These are phyloP conservation scores for Molossus alvarezi DNA, from an alignment of 2,797 vertebrate genomes.

Conservation along the genomic window DNA sequence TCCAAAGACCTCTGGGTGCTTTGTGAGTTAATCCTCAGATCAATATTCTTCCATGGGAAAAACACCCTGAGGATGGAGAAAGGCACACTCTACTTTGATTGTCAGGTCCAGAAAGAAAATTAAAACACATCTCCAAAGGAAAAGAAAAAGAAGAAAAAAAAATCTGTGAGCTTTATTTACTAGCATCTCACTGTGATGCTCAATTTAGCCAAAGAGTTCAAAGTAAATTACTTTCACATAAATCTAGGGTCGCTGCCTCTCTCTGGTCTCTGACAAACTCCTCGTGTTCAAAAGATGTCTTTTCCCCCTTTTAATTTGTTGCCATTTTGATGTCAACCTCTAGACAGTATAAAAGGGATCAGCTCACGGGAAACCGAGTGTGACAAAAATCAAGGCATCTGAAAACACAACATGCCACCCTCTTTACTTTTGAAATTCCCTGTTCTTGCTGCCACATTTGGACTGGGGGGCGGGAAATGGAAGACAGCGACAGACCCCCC, in stretches of 20 bases:
- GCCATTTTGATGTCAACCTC: constrained; percentile 86
- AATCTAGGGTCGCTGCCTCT: constrained; percentile 64
- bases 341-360: constrained; percentile 83
- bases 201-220: constrained; percentile 80
- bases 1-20: background rate
- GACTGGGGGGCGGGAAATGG: constrained; percentile 34
- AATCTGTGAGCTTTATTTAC: constrained; percentile 67
- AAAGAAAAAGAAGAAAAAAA: constrained; percentile 25
- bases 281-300: constrained; percentile 85
- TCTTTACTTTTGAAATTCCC: constrained; percentile 77
- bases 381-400: constrained; percentile 80
- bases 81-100: background rate
- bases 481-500: constrained; percentile 57
- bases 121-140: constrained; percentile 45
- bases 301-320: constrained; percentile 89
- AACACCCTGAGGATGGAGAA: constrained; percentile 14
- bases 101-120: constrained; percentile 73
- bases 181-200: constrained; percentile 59
- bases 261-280: constrained; percentile 82
- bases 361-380: constrained; percentile 56
- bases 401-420: constrained; percentile 70
- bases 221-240: constrained; percentile 83
- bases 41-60: background rate
- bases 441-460: constrained; percentile 65
- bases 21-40: constrained; percentile 66